A percentile compares a stretch with the other conserved stretches of the same genome.
Conservation (phyloP, 2,888 invertebrate species). For the Microdon myrmicae region DNA sequence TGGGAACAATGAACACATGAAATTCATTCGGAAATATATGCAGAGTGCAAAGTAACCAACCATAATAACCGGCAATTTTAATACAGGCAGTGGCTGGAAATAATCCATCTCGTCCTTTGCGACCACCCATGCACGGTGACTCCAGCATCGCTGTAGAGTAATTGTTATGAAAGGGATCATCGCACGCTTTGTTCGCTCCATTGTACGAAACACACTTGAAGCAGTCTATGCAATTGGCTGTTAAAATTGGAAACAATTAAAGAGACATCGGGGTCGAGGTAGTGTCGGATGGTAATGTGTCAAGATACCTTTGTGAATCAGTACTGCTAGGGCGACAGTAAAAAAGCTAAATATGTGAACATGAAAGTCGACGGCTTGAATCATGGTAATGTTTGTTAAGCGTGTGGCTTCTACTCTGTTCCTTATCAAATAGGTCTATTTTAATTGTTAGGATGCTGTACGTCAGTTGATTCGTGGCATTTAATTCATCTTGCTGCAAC, state of each 20-base stretch:
- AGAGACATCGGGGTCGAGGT: background rate
- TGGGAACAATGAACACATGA: conserved; percentile 60
- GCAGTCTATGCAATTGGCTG: conserved; percentile 84
- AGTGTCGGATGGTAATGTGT: background rate
- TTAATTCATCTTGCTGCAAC: conserved; percentile 16
- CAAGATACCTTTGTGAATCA: conserved; percentile 51
- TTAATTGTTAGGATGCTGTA: no score
- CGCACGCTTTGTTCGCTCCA: conserved; percentile 84
- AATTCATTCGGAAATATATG: background rate
- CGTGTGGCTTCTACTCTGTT: no score
- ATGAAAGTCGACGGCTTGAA: conserved; percentile 52
- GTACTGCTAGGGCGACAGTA: conserved; percentile 50
- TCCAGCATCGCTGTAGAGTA: conserved; percentile 84
- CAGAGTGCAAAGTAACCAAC: conserved; percentile 69
- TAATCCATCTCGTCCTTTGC: conserved; percentile 90
- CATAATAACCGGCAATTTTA: conserved; percentile 91
- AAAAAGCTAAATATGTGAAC: conserved; percentile 54
- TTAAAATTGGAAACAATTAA: conserved; percentile 18
- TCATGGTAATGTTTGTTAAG: conserved; percentile 46
- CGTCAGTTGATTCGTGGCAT: conserved; percentile 7
- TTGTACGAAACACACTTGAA: conserved; percentile 96
- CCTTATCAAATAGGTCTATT: no score
- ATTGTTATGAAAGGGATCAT: conserved; percentile 96
- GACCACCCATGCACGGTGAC: conserved; percentile 92
- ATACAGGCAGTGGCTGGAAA: conserved; percentile 98